Conservation (phyloP, 2,113 vertebrate genomes). For the Origma solitaria region DNA sequence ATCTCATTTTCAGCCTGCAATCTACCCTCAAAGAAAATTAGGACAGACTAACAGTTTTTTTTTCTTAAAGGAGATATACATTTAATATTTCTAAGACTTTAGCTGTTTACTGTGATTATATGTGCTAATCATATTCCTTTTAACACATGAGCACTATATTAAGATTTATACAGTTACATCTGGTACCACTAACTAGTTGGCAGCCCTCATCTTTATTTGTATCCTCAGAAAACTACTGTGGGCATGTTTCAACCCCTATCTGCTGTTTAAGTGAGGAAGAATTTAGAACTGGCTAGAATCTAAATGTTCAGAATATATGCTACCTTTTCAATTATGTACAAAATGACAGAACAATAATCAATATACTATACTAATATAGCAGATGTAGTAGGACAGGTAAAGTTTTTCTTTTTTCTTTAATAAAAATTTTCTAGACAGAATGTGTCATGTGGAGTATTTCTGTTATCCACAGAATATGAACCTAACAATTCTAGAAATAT, state of each 20-base stretch:
- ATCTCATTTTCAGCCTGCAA: background rate
- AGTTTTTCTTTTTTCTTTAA: background rate
- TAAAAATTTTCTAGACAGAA: background rate
- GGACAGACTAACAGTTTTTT: background rate
- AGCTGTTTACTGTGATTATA: background rate
- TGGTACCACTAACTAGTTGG: background rate
- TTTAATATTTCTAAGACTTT: background rate
- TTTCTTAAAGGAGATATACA: background rate
- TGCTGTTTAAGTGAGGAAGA: background rate
- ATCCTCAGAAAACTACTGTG: background rate
- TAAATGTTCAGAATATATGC: background rate
- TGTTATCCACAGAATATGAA: background rate
- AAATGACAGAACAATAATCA: background rate
- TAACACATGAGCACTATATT: background rate
- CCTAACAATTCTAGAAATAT: background rate
- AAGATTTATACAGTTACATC: background rate
- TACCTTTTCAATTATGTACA: background rate
- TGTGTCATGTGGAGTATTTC: background rate
- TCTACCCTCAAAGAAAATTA: background rate
- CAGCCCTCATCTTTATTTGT: background rate
- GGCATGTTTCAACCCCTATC: background rate
- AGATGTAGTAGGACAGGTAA: background rate
- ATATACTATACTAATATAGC: background rate
- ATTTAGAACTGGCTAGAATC: background rate
- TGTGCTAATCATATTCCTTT: background rate